Conservation (phyloP, 2,888 invertebrate species). For the Bibio marci region DNA sequence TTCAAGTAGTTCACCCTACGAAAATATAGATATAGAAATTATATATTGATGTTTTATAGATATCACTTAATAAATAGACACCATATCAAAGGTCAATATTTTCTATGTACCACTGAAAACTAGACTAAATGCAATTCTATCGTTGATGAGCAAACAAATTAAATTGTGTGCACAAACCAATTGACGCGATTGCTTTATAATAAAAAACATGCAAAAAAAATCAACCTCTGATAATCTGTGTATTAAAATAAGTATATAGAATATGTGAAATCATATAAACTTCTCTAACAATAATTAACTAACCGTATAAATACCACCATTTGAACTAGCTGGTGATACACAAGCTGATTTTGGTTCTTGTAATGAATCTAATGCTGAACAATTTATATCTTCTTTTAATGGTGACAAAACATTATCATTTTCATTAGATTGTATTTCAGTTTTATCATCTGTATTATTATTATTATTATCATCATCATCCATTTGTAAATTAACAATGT, state of each 20-base stretch:
- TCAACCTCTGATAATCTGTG: too few relatives aligned
- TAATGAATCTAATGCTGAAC: conserved; percentile 18
- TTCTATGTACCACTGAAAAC: too few relatives aligned
- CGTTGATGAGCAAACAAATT: too few relatives aligned
- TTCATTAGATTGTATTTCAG: conserved; percentile 30
- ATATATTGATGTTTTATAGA: too few relatives aligned
- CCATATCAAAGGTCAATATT: neutral
- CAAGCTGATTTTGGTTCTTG: conserved; percentile 42
- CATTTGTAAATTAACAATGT: conserved; percentile 31
- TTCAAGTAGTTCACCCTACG: conserved; percentile 67
- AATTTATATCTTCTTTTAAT: conserved; percentile 36
- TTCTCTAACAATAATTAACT: too few relatives aligned
- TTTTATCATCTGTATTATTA: conserved; percentile 12
- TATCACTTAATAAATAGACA: too few relatives aligned
- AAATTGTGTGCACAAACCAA: too few relatives aligned
- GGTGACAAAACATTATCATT: conserved; percentile 36
- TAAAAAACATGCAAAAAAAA: too few relatives aligned
- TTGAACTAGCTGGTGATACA: conserved; percentile 77
- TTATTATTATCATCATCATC: neutral
- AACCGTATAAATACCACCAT: conserved; percentile 77
- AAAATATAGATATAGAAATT: conserved; percentile 12
- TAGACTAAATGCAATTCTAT: too few relatives aligned
- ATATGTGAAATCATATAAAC: neutral
- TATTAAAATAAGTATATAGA: too few relatives aligned
- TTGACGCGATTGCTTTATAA: too few relatives aligned